A percentile compares a stretch with the other conserved stretches of the same genome.
These are phyloP conservation scores for Cettia cetti DNA, from an alignment of 2,113 vertebrate genomes.

Conservation along the genomic window DNA sequence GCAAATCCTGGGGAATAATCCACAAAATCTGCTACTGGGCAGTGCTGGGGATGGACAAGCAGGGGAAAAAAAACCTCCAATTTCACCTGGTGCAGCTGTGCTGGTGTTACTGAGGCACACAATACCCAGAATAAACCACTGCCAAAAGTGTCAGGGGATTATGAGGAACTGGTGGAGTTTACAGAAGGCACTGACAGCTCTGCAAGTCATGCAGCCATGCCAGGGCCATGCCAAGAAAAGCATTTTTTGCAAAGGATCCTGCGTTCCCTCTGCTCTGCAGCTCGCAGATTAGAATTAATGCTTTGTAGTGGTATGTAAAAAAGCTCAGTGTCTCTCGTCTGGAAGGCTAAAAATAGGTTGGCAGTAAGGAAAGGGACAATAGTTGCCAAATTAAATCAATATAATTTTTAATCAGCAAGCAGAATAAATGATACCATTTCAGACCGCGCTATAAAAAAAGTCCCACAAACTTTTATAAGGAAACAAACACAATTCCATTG, in stretches of 20 bases:
- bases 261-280: neutral
- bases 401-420: slow-evolving; percentile 1
- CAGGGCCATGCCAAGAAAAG: slow-evolving; percentile 30
- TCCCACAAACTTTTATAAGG: slow-evolving; percentile 18
- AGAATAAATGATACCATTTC: slow-evolving; percentile 17
- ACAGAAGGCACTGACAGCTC: neutral
- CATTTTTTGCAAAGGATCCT: neutral
- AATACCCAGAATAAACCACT: neutral
- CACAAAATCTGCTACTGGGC: neutral
- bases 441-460: neutral
- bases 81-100: neutral
- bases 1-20: neutral
- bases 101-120: neutral
- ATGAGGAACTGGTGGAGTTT: neutral
- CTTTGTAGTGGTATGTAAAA: neutral
- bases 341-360: slow-evolving; percentile 32
- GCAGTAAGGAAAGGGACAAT: neutral
- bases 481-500: slow-evolving; percentile 21
- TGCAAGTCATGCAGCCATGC: neutral
- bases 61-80: neutral
- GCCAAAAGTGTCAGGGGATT: neutral
- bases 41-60: neutral
- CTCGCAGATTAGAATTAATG: neutral
- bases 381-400: slow-evolving; percentile 47
- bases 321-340: neutral